Evolutionary conservation across 2,113 vertebrate genomes (phyloP), one percentile per base, ranked within the genome.

Genomic region (Australoheros scitulus): DNA sequence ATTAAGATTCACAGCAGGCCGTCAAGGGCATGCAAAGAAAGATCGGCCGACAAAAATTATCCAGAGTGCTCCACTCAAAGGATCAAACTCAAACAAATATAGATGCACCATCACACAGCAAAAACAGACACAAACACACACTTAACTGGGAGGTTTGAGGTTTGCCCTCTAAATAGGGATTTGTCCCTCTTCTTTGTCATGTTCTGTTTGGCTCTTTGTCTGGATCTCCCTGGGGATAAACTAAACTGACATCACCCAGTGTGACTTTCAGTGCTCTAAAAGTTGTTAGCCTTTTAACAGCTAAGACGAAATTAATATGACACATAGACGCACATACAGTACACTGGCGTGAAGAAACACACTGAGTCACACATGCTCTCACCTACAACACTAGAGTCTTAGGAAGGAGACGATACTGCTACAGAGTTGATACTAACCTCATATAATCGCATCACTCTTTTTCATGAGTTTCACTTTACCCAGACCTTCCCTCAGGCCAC

Each of bases 1-100:
- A 91, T 94, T 92, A 92, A 80, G 83, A 93, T 94, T 92, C 92
- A 91, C 80, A 83, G 82, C 55, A 52, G 77, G 82, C 85, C 65
- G 79, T 94, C 92, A 93, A 94, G 93, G 92, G 87, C 91, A 86
- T 6, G 41, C 65, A 82, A 77, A 84, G 83, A 84, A 85, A 89
- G 68, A 82, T 82, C 2, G 1, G 38, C 57, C 38, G 52, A 79
- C 60, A 84, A 80, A 85, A 89, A 88, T 85, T 79, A 87, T 80
- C 87, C 76, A 76, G 61, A 85, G 81, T 61, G 32, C 52, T 55
- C 18, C 43, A 85, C 61, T 88, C 74, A 84, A 81, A 87, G 58
- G 68, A 91, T 86, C 83, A 82, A 68, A 80, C 84, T 80, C 36
- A 76, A 75, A 75, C 32, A 81, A 87, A 88, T 58, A 77, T 24